phyloP scores from a whole-genome alignment of 2,113 vertebrate species.

The Coturnix japonica region DNA sequence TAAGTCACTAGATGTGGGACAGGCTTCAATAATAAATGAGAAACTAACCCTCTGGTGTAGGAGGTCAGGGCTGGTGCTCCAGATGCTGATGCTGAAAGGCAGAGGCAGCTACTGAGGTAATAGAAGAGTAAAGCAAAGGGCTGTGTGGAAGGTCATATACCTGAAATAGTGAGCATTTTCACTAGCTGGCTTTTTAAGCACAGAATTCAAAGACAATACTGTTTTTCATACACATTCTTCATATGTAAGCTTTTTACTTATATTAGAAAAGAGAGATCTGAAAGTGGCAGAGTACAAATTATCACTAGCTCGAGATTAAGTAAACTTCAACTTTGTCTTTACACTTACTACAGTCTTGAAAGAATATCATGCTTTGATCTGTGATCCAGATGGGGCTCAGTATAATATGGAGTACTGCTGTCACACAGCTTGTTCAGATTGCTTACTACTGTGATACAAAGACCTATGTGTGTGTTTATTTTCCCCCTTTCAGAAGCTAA shows the following conservation, averaged over 20 bases:
- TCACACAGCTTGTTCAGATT: not conserved
- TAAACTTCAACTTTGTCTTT: not conserved
- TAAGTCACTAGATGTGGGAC: not conserved
- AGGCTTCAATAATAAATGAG: not conserved
- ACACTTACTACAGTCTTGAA: not conserved
- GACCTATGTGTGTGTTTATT: not conserved
- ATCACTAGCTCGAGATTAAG: not conserved
- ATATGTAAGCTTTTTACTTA: not conserved
- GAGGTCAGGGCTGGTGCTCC: not conserved
- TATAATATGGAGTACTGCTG: not conserved
- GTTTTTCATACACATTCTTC: not conserved
- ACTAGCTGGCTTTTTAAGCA: not conserved
- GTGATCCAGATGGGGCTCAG: not conserved
- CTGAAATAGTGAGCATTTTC: not conserved
- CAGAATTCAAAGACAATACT: not conserved
- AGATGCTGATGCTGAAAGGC: not conserved
- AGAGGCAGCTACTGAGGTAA: not conserved
- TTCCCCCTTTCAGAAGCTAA: not conserved
- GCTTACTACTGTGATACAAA: not conserved
- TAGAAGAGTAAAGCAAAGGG: not conserved
- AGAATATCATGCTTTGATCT: not conserved
- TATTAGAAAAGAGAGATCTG: not conserved
- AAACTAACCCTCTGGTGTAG: not conserved
- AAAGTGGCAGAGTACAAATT: not conserved
- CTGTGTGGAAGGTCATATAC: not conserved